Conservation (phyloP, 2,888 invertebrate species). For the Desoria tigrina region DNA sequence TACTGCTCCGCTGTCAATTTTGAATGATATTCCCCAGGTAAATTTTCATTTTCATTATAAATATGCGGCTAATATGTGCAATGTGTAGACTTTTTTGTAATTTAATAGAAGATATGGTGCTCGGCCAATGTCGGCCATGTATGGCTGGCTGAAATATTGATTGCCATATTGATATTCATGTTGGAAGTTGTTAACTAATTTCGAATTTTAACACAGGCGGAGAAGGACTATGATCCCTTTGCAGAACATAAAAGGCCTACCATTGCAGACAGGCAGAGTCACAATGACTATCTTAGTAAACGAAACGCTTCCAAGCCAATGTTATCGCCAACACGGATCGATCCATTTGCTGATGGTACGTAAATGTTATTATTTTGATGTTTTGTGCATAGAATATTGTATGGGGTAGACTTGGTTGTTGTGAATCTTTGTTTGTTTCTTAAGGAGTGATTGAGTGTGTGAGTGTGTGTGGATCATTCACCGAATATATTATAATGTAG, state of each 20-base stretch:
- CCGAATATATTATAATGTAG: too few species aligned
- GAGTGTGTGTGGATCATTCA: constrained; percentile 5
- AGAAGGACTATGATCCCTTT: constrained; percentile 92
- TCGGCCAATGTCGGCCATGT: too few species aligned
- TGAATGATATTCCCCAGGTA: constrained; percentile 89
- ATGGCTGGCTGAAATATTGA: too few species aligned
- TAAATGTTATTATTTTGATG: constrained; percentile 51
- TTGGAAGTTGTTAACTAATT: neutral
- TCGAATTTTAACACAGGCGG: constrained; percentile 64
- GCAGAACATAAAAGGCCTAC: constrained; percentile 87
- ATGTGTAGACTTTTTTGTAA: too few species aligned
- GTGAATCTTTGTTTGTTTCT: neutral
- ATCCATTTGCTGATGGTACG: constrained; percentile 97
- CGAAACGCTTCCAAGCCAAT: constrained; percentile 73
- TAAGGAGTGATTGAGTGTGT: constrained; percentile 16
- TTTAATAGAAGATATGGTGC: too few species aligned
- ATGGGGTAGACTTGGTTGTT: neutral
- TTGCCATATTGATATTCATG: neutral
- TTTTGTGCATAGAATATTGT: constrained; percentile 17
- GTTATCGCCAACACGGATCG: constrained; percentile 94
- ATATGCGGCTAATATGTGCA: too few species aligned
- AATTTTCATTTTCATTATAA: too few species aligned
- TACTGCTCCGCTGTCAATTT: constrained; percentile 81
- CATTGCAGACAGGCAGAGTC: constrained; percentile 83
- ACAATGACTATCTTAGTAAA: constrained; percentile 89